phyloP scores from a whole-genome alignment of 2,797 vertebrate genomes.

The Coregonus suidteri region DNA sequence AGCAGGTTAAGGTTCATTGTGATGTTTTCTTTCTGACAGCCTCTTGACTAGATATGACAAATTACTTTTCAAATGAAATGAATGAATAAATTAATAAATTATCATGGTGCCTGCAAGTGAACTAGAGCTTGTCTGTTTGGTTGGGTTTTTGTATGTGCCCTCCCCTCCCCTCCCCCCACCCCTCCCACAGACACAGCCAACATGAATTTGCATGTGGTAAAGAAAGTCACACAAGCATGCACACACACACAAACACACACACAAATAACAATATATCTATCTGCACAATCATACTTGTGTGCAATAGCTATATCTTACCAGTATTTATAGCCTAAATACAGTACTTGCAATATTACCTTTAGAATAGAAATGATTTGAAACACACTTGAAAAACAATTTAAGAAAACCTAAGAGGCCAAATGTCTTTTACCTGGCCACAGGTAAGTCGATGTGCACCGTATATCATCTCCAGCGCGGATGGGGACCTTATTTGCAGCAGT shows the following conservation, averaged over 20 bases:
- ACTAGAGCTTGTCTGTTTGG: not conserved
- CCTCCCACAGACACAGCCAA: too few relatives aligned
- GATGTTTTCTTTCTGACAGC: not conserved
- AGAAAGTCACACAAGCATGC: not conserved
- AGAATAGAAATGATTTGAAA: not conserved
- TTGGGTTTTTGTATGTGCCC: not conserved
- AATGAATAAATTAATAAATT: too few relatives aligned
- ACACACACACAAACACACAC: not conserved
- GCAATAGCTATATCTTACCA: too few relatives aligned
- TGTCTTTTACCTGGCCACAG: slow-evolving; percentile 54
- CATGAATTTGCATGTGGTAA: not conserved
- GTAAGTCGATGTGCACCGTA: slow-evolving; percentile 26
- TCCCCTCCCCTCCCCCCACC: not conserved
- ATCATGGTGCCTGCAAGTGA: not conserved
- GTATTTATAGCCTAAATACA: too few relatives aligned
- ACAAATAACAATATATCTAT: not conserved
- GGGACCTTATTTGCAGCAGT: not conserved
- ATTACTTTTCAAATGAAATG: too few relatives aligned
- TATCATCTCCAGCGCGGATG: slow-evolving; percentile 28
- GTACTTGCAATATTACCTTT: too few relatives aligned
- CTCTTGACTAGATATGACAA: not conserved
- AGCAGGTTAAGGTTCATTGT: not conserved
- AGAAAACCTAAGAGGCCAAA: not conserved
- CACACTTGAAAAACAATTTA: too few relatives aligned
- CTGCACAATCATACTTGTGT: not conserved